Conservation (phyloP, 92 coral and sea anemone species). For the Epizoanthus rinbou region DNA sequence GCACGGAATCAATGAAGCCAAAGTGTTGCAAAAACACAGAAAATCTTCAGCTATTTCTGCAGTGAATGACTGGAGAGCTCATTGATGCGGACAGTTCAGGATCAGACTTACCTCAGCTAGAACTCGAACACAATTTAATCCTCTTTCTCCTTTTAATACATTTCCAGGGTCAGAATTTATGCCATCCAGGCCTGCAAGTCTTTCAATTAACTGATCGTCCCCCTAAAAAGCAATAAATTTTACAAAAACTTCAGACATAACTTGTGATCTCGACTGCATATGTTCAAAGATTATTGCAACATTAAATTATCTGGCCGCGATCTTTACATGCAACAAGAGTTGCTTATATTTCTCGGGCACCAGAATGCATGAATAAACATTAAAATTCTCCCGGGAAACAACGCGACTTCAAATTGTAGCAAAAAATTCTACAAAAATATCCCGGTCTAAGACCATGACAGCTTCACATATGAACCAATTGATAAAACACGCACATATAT, state of each 20-base stretch:
- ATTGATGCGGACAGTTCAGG: slow-evolving; percentile 1
- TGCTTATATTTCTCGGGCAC: slow-evolving; percentile 7
- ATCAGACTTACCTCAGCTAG: slow-evolving; percentile 83
- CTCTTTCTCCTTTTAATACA: slow-evolving; percentile 77
- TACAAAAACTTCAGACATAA: not conserved
- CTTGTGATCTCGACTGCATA: slow-evolving; percentile 1
- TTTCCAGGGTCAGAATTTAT: slow-evolving; percentile 80
- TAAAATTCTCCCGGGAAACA: slow-evolving; percentile 10
- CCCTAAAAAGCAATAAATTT: slow-evolving; percentile 69
- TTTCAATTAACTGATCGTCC: slow-evolving; percentile 88
- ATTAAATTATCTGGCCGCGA: slow-evolving; percentile 16
- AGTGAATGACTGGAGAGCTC: not conserved
- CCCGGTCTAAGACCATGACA: not conserved
- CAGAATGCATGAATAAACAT: slow-evolving; percentile 24
- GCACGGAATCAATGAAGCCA: not conserved
- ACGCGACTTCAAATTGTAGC: not conserved
- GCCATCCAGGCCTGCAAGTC: slow-evolving; percentile 95
- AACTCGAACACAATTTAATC: slow-evolving; percentile 73
- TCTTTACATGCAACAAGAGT: not conserved
- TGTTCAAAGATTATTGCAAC: slow-evolving; percentile 7
- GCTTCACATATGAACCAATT: not conserved
- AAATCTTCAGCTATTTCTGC: not conserved
- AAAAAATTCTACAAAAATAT: not conserved
- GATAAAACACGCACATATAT: not conserved
- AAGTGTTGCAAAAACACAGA: not conserved